A percentile compares a stretch with the other conserved stretches of the same genome.
phyloP scores from a whole-genome alignment of 2,797 vertebrate species.

The Pyrocephalus nanus region DNA sequence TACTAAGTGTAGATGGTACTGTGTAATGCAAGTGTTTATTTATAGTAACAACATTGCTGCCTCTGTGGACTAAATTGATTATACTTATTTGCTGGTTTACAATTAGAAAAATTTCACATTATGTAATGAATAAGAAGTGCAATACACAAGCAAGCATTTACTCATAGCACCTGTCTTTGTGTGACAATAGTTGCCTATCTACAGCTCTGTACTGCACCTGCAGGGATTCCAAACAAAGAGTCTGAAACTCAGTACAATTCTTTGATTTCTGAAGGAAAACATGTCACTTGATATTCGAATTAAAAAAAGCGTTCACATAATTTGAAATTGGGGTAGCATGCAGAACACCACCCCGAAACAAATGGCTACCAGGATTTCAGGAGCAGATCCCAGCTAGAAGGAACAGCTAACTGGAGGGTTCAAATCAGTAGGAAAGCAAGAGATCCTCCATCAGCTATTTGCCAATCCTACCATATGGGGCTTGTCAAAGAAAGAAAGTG shows the following conservation, averaged over 20 bases:
- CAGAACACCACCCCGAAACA: background rate
- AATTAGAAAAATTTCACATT: background rate
- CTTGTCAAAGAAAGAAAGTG: background rate
- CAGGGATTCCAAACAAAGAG: background rate
- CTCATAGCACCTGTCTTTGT: background rate
- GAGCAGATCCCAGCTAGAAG: background rate
- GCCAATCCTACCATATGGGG: background rate
- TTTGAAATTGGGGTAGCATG: background rate
- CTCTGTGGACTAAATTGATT: background rate
- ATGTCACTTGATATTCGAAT: background rate
- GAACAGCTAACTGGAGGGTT: background rate
- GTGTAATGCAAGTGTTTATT: background rate
- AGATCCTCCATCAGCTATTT: background rate
- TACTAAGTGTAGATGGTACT: background rate
- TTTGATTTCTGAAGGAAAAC: background rate
- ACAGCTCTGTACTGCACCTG: background rate
- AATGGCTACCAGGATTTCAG: background rate
- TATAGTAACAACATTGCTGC: background rate
- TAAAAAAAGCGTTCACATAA: background rate
- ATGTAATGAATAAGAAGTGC: background rate
- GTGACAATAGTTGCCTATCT: background rate
- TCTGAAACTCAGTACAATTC: background rate
- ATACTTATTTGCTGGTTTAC: background rate
- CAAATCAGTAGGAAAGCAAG: background rate
- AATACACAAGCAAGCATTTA: background rate